A percentile compares a stretch with the other conserved stretches of the same genome.
Evolutionary conservation across 1,140 invertebrate species (phyloP).

Genomic region (Bombyx mandarina): DNA sequence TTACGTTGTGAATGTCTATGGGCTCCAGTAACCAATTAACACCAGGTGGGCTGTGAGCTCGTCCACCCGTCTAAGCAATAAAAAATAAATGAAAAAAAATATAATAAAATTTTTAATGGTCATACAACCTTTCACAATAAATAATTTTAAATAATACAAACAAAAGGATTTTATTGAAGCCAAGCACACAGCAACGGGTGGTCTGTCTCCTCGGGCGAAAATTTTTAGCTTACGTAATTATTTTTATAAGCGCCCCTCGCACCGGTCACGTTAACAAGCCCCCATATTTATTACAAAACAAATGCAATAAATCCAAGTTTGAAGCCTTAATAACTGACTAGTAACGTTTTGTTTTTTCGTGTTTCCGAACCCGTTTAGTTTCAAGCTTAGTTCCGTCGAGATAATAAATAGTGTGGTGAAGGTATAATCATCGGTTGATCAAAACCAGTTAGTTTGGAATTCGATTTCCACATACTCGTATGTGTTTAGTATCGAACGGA

Average conservation of each 20-base stretch:
- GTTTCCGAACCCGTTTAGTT: slow-evolving; percentile 7
- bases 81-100: too few relatives aligned
- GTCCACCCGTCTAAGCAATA: too few relatives aligned
- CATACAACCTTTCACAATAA: too few relatives aligned
- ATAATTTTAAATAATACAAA: too few relatives aligned
- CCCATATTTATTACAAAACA: slow-evolving; percentile 41
- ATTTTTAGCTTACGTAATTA: slow-evolving; percentile 33
- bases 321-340: slow-evolving; percentile 24
- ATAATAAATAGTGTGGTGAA: slow-evolving; percentile 11
- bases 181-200: slow-evolving; percentile 13
- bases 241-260: slow-evolving; percentile 31
- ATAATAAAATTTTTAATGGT: too few relatives aligned
- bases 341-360: slow-evolving; percentile 11
- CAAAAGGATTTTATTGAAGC: too few relatives aligned
- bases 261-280: slow-evolving; percentile 29
- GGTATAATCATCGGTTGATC: slow-evolving; percentile 8
- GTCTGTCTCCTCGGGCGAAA: slow-evolving; percentile 30
- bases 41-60: too few relatives aligned
- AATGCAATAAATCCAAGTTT: slow-evolving; percentile 36
- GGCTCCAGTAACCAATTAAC: too few relatives aligned
- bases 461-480: too few relatives aligned
- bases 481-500: too few relatives aligned
- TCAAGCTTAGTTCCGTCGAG: slow-evolving; percentile 2
- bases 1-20: too few relatives aligned
- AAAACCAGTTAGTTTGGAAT: slow-evolving; percentile 1